Evolutionary conservation across 2,797 vertebrate species (phyloP).

Genomic region (Tympanoctomys barrerae): DNA sequence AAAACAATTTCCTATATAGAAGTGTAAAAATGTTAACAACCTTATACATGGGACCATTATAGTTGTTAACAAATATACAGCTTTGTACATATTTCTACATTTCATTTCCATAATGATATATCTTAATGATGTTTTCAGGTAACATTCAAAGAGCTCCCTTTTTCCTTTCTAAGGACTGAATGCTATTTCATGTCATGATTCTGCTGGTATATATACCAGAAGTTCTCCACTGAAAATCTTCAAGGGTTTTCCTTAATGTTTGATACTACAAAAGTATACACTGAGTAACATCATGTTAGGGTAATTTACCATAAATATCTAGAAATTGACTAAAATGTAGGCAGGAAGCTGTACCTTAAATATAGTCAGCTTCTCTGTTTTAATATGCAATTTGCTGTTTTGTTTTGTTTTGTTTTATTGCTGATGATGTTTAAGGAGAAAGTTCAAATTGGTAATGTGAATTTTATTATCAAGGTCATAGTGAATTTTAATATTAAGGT

Average conservation of each 20-base stretch:
- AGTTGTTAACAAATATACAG: background rate
- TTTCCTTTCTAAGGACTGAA: conserved; percentile 16
- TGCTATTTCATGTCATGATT: background rate
- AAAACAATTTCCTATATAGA: background rate
- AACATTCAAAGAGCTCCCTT: background rate
- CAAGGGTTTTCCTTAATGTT: background rate
- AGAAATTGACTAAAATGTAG: background rate
- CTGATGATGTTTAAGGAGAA: background rate
- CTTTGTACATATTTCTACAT: conserved; percentile 3
- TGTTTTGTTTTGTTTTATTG: background rate
- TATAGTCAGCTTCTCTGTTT: background rate
- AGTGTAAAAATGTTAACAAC: background rate
- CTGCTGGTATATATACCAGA: background rate
- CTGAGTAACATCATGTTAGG: background rate
- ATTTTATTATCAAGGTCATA: background rate
- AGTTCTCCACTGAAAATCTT: background rate
- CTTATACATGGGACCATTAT: background rate
- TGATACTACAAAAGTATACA: background rate
- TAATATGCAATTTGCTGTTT: background rate
- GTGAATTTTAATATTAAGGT: background rate
- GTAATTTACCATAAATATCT: background rate
- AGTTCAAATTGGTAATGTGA: background rate
- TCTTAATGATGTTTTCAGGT: background rate
- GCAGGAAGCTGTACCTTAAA: background rate
- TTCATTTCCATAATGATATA: background rate